Evolutionary conservation across 2,797 vertebrate species (phyloP).

Genomic region (Sparidentex hasta): DNA sequence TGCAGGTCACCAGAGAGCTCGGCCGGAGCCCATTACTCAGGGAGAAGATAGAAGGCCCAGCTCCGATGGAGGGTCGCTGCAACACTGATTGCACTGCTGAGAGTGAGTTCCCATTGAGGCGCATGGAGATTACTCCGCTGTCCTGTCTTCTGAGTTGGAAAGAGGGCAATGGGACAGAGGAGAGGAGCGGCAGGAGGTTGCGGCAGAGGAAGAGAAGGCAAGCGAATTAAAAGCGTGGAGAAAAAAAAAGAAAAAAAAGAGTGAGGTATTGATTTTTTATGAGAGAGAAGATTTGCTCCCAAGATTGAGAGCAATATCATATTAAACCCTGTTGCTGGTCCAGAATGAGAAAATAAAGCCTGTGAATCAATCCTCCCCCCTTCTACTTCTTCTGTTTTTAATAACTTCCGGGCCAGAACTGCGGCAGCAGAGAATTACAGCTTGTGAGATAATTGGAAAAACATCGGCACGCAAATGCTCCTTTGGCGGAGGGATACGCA

Average conservation of each 20-base stretch:
- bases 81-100: slow-evolving; percentile 61
- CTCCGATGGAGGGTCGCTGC: slow-evolving; percentile 29
- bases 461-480: slow-evolving; percentile 59
- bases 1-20: slow-evolving; percentile 67
- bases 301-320: slow-evolving; percentile 72
- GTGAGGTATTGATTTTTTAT: slow-evolving; percentile 70
- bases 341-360: slow-evolving; percentile 72
- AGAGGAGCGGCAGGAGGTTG: slow-evolving; percentile 29
- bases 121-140: slow-evolving; percentile 36
- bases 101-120: slow-evolving; percentile 39
- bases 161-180: slow-evolving; percentile 2
- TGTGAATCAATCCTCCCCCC: slow-evolving; percentile 44
- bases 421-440: slow-evolving; percentile 73
- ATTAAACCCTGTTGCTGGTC: slow-evolving; percentile 68
- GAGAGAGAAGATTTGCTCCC: slow-evolving; percentile 67
- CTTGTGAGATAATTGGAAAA: slow-evolving; percentile 78
- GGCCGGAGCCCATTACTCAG: slow-evolving; percentile 76
- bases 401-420: slow-evolving; percentile 72
- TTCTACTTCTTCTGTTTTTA: slow-evolving; percentile 57
- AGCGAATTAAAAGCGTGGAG: slow-evolving; percentile 53
- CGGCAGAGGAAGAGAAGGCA: slow-evolving; percentile 9
- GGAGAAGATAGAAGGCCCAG: slow-evolving; percentile 64
- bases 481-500: slow-evolving; percentile 41
- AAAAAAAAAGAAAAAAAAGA: slow-evolving; percentile 35
- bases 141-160: slow-evolving; percentile 32